phyloP scores from a whole-genome alignment of 1,140 invertebrate species.

The fruit fly (Drosophila melanogaster) region Release_6_plus_ISO1_MT NT_033779.5:20605001-20605500 shows the following conservation, averaged over 20 bases:
- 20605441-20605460: not conserved
- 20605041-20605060: slow-evolving; percentile 80
- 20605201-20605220: too few relatives aligned
- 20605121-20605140: slow-evolving; percentile 16
- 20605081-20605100: slow-evolving; percentile 78
- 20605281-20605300: too few relatives aligned
- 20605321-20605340: too few relatives aligned
- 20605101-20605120: slow-evolving; percentile 43
- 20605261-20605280: too few relatives aligned
- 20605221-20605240: not conserved
- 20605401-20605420: slow-evolving; percentile 69
- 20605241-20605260: too few relatives aligned
- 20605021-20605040: slow-evolving; percentile 78
- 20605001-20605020: slow-evolving; percentile 71
- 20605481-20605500: slow-evolving; percentile 38
- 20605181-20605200: slow-evolving; percentile 3
- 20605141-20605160: slow-evolving; percentile 14
- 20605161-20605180: not conserved
- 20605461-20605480: not conserved
- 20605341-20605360: too few relatives aligned
- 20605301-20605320: too few relatives aligned
- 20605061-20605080: slow-evolving; percentile 80
- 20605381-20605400: slow-evolving; percentile 3
- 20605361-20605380: not conserved
- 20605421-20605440: slow-evolving; percentile 67